These are phyloP conservation scores for Anagrus nilaparvatae DNA, from an alignment of 1,140 invertebrate species.

Conservation along the genomic window DNA sequence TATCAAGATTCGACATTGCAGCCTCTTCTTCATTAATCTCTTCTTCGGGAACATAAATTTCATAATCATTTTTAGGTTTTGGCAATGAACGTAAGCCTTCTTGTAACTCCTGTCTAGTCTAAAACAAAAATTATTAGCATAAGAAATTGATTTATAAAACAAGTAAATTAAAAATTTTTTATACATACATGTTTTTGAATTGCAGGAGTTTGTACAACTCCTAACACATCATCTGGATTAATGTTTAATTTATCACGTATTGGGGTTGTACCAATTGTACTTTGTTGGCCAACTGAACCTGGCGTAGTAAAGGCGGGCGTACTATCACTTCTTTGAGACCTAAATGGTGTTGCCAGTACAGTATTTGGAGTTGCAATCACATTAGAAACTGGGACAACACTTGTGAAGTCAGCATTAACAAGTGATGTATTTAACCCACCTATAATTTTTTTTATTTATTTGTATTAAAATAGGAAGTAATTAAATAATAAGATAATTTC, in stretches of 20 bases:
- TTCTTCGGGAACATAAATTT: conserved; percentile 91
- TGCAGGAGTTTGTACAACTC: conserved; percentile 55
- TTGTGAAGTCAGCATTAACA: conserved; percentile 78
- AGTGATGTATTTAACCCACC: conserved; percentile 89
- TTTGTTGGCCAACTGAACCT: conserved; percentile 26
- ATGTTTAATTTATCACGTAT: conserved; percentile 92
- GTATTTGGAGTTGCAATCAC: conserved; percentile 87
- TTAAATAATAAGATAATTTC: too few relatives aligned
- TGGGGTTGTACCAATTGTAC: conserved; percentile 47
- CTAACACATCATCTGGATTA: conserved; percentile 75
- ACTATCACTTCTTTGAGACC: conserved; percentile 44
- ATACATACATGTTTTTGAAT: conserved; percentile 52
- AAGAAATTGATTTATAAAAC: conserved; percentile 4
- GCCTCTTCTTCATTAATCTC: conserved; percentile 52
- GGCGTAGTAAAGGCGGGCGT: conserved; percentile 41
- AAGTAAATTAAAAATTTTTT: neutral
- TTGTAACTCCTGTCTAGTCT: conserved; percentile 63
- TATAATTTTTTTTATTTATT: conserved; percentile 9
- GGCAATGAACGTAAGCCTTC: conserved; percentile 73
- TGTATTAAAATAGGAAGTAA: neutral
- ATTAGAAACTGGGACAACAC: conserved; percentile 65
- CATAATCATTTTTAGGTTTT: conserved; percentile 91
- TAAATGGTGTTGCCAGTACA: conserved; percentile 85
- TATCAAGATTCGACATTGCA: conserved; percentile 32
- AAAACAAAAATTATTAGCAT: conserved; percentile 13